These are phyloP conservation scores for Melolontha melolontha DNA, from an alignment of 2,888 invertebrate species.

Conservation along the genomic window DNA sequence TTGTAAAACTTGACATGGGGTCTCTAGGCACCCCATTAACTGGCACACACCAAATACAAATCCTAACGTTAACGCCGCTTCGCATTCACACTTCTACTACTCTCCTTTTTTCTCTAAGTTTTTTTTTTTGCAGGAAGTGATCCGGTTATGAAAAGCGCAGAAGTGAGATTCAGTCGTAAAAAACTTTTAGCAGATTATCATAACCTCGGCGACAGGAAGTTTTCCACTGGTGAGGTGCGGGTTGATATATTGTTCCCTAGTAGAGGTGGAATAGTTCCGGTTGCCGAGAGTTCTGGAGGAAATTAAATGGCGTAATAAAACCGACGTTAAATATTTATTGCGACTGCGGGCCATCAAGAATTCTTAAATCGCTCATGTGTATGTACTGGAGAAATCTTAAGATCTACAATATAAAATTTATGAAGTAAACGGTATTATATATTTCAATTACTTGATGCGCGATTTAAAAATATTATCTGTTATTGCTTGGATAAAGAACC, in stretches of 20 bases:
- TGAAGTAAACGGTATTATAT: no score
- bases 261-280: constrained; percentile 30
- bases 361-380: constrained; percentile 29
- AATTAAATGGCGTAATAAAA: constrained; percentile 37
- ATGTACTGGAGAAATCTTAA: not conserved
- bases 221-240: constrained; percentile 32
- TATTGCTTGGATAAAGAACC: no score
- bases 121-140: not conserved
- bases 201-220: constrained; percentile 38
- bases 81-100: constrained; percentile 17
- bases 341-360: constrained; percentile 26
- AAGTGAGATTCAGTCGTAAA: constrained; percentile 29
- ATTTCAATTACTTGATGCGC: no score
- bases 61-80: constrained; percentile 23
- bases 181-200: constrained; percentile 34
- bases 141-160: constrained; percentile 25
- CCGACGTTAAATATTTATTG: constrained; percentile 37
- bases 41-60: constrained; percentile 27
- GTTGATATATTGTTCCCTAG: constrained; percentile 31
- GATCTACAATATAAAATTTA: not conserved
- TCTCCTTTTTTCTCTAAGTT: constrained; percentile 1
- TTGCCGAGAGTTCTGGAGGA: constrained; percentile 31
- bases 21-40: constrained; percentile 35
- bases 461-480: no score
- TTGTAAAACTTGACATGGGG: constrained; percentile 34